Evolutionary conservation across 2,113 vertebrate species (phyloP), one percentile per base, ranked within the genome.

Genomic region (Leucopsar rothschildi): DNA sequence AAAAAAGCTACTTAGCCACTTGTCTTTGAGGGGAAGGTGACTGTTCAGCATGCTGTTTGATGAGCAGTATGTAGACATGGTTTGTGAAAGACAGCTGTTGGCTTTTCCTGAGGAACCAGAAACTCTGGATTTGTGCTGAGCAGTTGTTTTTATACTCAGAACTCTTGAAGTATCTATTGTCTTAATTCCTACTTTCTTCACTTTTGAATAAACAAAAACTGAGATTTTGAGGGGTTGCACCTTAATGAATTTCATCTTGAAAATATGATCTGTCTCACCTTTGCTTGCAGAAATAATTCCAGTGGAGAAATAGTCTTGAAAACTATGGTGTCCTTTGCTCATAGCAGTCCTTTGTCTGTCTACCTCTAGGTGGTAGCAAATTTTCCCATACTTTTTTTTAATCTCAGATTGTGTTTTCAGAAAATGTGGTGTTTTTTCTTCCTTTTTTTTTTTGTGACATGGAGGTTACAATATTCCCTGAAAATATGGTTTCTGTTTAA

Each of bases 381-480:
- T n/a, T 78, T 90, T 70, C 14, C 45, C 6, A 5, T 61, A 5
- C 3, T 28, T 42, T 33, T 33, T 53, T 45, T 47, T 42, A 6
- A 21, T 35, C 1, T 1, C 6, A 10, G 11, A 40, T 60, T 50
- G 6, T 64, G 16, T 81, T 84, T 47, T 47, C 17, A 95, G 80
- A 80, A 88, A 59, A 39, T 0, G 0, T 40, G 29, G 8, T 11
- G 0, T 0, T 17, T 59, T 82, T 86, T 18, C 13, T 42, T 50
- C 15, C 4, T 7, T 27, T 10, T 31, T 52, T 52, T 50, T 49
- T 22, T 22, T 45, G n/a, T n/a, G n/a, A n/a, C n/a, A 35, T 44
- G 13, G 19, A 20, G 31, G 12, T 56, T 72, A 49, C 5, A 31
- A 16, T 83, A 8, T 65, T 91, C 57, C 52, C 39, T 5, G 1